A percentile compares a stretch with the other conserved stretches of the same genome.
Conservation (phyloP, 1,140 invertebrate species). For the Panulirus ornatus region DNA sequence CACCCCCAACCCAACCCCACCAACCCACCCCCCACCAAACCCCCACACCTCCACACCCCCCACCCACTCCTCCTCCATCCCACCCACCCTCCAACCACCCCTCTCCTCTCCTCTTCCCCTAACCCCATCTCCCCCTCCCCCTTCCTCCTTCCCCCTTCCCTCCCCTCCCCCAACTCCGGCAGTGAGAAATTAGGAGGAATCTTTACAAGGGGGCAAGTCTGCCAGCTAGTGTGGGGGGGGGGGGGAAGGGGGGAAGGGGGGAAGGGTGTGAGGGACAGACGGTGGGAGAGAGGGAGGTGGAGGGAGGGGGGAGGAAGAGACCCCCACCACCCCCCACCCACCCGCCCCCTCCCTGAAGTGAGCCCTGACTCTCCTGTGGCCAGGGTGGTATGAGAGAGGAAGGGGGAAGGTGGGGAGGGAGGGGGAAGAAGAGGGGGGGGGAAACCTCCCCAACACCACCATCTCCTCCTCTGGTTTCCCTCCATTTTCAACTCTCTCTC, state of each 20-base stretch:
- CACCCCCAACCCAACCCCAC: not conserved
- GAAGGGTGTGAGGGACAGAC: not conserved
- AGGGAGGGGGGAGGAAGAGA: not conserved
- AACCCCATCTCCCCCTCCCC: not conserved
- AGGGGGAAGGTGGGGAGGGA: not conserved
- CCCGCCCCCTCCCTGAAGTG: too few species aligned
- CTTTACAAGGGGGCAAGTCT: too few species aligned
- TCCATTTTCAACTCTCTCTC: constrained; percentile 6
- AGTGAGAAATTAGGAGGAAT: too few species aligned
- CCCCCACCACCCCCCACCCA: too few species aligned
- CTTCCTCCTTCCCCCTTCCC: not conserved
- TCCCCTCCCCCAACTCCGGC: not conserved
- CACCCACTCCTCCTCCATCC: not conserved
- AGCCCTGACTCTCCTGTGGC: not conserved
- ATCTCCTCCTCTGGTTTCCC: not conserved
- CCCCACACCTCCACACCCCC: not conserved
- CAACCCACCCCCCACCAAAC: not conserved
- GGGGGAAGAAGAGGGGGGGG: not conserved
- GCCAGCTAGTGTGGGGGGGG: not conserved
- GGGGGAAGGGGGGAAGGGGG: not conserved
- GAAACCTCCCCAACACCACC: too few species aligned
- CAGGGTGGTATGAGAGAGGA: not conserved
- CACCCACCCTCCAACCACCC: not conserved
- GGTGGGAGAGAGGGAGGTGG: not conserved
- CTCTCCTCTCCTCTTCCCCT: not conserved